Percentiles rank a stretch among this genome's conserved stretches.
phyloP scores from a whole-genome alignment of 2,797 vertebrate species.

The Malurus splendens region DNA sequence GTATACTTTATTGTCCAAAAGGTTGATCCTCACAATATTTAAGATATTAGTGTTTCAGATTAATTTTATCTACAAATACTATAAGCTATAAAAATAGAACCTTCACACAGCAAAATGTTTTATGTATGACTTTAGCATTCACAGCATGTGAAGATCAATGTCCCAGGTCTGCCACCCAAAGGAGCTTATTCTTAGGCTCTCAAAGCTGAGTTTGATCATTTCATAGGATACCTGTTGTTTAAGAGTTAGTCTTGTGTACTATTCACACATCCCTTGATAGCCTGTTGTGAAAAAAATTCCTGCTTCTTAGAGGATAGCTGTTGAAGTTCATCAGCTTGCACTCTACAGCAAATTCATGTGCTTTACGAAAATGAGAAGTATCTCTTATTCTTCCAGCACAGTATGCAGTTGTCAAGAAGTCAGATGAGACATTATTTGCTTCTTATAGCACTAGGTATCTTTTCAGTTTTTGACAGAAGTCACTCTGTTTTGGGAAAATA shows the following conservation, averaged over 20 bases:
- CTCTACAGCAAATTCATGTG: conserved; percentile 19
- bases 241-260: conserved; percentile 7
- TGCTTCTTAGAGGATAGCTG: conserved; percentile 53
- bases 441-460: not conserved
- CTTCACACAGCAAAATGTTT: not conserved
- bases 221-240: conserved; percentile 37
- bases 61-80: not conserved
- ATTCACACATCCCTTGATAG: conserved; percentile 34
- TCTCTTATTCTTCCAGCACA: conserved; percentile 26
- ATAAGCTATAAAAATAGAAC: not conserved
- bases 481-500: conserved; percentile 6
- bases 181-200: conserved; percentile 41
- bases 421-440: not conserved
- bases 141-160: not conserved
- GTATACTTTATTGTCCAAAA: not conserved
- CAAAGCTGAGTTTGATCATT: conserved; percentile 29
- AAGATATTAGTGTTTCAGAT: not conserved
- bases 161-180: not conserved
- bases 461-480: not conserved
- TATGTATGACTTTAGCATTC: not conserved
- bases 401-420: conserved; percentile 34
- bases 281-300: not conserved
- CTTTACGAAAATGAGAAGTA: conserved; percentile 51
- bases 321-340: conserved; percentile 29
- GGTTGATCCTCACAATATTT: not conserved